Percentiles rank a stretch among this genome's conserved stretches.
phyloP scores from a whole-genome alignment of 1,140 invertebrate species.

The Stratiolaelaps scimitus region DNA sequence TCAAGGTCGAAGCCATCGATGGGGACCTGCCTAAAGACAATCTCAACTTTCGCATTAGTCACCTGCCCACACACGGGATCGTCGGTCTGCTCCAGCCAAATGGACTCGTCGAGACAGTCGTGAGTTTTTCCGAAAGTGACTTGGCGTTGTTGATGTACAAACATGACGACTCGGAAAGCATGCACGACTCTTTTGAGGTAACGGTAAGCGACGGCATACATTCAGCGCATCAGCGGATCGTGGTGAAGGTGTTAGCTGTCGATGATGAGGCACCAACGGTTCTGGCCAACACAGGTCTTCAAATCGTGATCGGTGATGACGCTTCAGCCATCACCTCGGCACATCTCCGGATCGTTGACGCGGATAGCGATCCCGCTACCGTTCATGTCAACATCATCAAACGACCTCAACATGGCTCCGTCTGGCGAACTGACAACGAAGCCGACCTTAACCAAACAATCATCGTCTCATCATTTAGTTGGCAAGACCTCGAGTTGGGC shows the following conservation, averaged over 20 bases:
- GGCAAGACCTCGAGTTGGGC: background rate
- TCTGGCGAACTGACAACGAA: background rate
- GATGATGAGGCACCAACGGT: conserved; percentile 19
- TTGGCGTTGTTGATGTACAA: background rate
- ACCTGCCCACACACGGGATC: background rate
- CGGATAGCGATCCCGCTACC: background rate
- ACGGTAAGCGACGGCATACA: background rate
- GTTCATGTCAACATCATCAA: conserved; percentile 14
- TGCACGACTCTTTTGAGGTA: background rate
- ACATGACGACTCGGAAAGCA: conserved; percentile 9
- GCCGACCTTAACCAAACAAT: conserved; percentile 7
- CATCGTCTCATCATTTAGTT: background rate
- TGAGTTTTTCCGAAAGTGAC: background rate
- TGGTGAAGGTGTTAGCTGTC: conserved; percentile 12
- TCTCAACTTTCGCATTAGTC: background rate
- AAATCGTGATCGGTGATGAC: background rate
- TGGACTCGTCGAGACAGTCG: background rate
- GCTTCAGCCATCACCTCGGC: background rate
- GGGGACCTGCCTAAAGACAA: background rate
- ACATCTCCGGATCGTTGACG: conserved; percentile 8
- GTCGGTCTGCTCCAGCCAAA: conserved; percentile 11
- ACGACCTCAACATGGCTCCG: background rate
- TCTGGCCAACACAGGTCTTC: conserved; percentile 12
- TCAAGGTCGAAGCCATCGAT: background rate
- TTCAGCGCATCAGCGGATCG: background rate